Base-by-base conservation (phyloP, 2,888 invertebrate species). In the Oscheius onirici region DNA sequence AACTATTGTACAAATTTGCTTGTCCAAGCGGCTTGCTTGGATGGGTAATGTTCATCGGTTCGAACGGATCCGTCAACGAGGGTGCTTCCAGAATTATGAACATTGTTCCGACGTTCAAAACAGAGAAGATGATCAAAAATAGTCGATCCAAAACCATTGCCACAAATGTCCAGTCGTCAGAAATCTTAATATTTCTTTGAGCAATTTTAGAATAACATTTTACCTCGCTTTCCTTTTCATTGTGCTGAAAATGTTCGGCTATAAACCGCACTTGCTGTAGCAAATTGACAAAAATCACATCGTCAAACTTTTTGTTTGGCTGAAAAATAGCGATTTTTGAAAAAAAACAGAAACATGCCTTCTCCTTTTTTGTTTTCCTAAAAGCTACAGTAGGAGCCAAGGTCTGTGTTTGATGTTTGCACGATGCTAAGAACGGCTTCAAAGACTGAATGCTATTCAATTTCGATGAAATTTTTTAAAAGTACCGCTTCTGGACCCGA, bases 91-190 rank as follows among this genome's bases (percentile, higher is more conserved):
- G 69, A 67, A 87, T 83, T 43, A 87, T 86, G 57, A 82, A 78
- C 43, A 85, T 80, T 0, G 87, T 86, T 43, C 81, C 85, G 20
- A 86, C 77, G 70, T 87, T 87, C n/a, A 87, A 72, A 2, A 87
- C 77, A 15, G 85, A 82, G 69, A 87, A 87, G 11, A 87, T 86
- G 26, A 86, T 81, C 10, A 87, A 77, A 66, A 87, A 87, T 5
- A 87, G 76, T 2, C 87, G 61, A 71, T 87, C 87, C 24, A 87
- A 60, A 5, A 87, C 87, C 85, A 86, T 87, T 17, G 87, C 87
- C 8, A 87, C 87, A 74, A 85, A 87, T 0, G 79, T 81, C 87
- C 87, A 87, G 51, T 87, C 87, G 61, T 86, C 84, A 11, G 84
- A 83, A 15, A 86, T 81, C 85, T 86, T 63, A 46, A 41, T 15